Evolutionary conservation across 2,888 invertebrate species (phyloP), one percentile per base, ranked within the genome.

Genomic region (Eutolmus rufibarbis): DNA sequence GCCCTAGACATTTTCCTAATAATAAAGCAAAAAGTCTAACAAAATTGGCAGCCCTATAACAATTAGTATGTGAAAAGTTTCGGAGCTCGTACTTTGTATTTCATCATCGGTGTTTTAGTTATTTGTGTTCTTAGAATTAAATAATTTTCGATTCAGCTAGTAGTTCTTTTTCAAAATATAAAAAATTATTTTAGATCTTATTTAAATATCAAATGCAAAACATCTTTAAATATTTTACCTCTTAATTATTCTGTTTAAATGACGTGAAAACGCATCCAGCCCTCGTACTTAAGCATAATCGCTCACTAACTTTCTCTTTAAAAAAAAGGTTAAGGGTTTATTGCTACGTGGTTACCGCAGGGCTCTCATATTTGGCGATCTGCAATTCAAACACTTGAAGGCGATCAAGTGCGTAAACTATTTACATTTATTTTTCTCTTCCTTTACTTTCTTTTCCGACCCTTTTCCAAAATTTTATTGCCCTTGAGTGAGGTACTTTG

Each of bases 401-500:
- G 0, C n/a, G 57, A 40, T 23, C n/a, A 82, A 57, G 37, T 37
- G 57, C 57, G 14, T 57, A 40, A 82, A 82, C 51, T 23, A 23
- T 40, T 34, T 34, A 66, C 66, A 12, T 23, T 57, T 57, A 19
- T 56, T 19, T 56, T 56, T 43, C 12, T 43, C 3, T 16, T 56
- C 1, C 4, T 56, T 56, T 56, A 7, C 16, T 56, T 66, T 66
- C 4, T 66, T 23, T 66, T 66, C 66, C 19, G 66, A 28, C 12
- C 66, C 23, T 57, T 82, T 82, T 19, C 57, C 7, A 14, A 57
- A 5, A 82, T 19, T 66, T 82, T 82, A 66, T 82, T 37, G 19
- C 82, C 23, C 82, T 82, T 66, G 57, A 82, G 82, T 82, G 82
- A 57, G 56, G 82, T 37, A 56, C 14, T 16, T 12, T 46, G 12